These are phyloP conservation scores for Horisme vitalbata DNA, from an alignment of 2,888 invertebrate species.

Conservation along the genomic window DNA sequence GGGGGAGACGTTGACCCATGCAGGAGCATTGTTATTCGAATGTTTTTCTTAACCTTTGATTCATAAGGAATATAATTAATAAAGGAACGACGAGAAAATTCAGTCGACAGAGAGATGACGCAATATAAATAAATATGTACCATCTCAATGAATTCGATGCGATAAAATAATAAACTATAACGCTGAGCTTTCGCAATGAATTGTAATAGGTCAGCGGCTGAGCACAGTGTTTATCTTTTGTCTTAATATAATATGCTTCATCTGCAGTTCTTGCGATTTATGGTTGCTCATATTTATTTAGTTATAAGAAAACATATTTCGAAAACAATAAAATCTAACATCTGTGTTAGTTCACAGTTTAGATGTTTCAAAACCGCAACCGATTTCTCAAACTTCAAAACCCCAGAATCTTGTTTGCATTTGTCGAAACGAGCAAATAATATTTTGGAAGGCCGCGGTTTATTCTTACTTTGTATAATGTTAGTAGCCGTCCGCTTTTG, in stretches of 20 bases:
- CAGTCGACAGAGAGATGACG: background rate
- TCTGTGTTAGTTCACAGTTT: conserved; percentile 13
- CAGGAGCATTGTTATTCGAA: conserved; percentile 20
- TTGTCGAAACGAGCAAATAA: conserved; percentile 42
- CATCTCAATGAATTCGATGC: conserved; percentile 7
- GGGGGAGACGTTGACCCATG: conserved; percentile 73
- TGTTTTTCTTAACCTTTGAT: conserved; percentile 24
- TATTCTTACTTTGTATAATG: conserved; percentile 51
- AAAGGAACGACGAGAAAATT: too few species aligned
- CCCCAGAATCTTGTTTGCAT: conserved; percentile 34
- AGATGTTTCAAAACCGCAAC: conserved; percentile 27
- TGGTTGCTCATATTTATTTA: conserved; percentile 36
- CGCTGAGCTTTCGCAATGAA: conserved; percentile 19
- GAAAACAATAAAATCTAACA: conserved; percentile 14
- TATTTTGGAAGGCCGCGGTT: conserved; percentile 46
- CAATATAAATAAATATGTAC: conserved; percentile 15
- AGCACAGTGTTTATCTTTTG: conserved; percentile 53
- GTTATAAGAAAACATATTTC: conserved; percentile 16
- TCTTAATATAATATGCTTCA: conserved; percentile 54
- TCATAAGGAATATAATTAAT: too few species aligned
- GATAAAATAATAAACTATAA: conserved; percentile 18
- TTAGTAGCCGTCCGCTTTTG: conserved; percentile 48
- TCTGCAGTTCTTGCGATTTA: conserved; percentile 52
- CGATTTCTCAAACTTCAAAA: conserved; percentile 35
- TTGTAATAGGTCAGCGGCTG: conserved; percentile 30